Base-by-base conservation (phyloP, 2,888 invertebrate species). In the Junonia oenone region DNA sequence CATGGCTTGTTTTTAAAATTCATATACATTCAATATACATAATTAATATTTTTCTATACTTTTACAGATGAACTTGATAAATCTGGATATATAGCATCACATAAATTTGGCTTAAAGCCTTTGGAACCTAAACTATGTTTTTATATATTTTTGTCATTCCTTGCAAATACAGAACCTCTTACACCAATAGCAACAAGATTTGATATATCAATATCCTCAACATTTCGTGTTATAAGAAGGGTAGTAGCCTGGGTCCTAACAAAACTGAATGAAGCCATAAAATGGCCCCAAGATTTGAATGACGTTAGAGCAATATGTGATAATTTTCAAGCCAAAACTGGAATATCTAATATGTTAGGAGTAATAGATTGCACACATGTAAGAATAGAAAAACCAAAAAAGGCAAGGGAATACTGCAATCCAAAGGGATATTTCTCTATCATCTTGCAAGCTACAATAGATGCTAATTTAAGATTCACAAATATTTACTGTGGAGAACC, bases 401-500 rank as follows among this genome's bases (percentile, higher is more conserved):
- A 80, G 68, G 68, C 75, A 33, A 72, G 73, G 61, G 76, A 78
- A 31, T 81, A 81, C 64, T 77, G 76, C 55, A 82, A 81, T 59
- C 67, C 72, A 19, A 81, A 81, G 63, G 81, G 81, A 50, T 81
- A 82, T 55, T 81, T 71, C 63, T 82, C 83, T 51, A 65, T 83
- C 22, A 73, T 80, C 49, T 65, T 83, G 49, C 83, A 83, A 69
- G 75, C 75, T 6, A 81, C 81, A 45, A 62, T 81, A 51, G 81
- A 82, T 69, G 66, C 75, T 17, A 77, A 77, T 61, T 63, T 82
- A 60, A 71, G 68, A 38, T 82, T 83, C 60, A 82, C 79, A 37
- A 82, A 81, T 57, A 67, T 83, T 51, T 83, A 75, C 62, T 83
- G 83, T 69, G 83, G 83, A 33, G 82, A 82, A 65, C 81, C 83